Evolutionary conservation across 2,888 invertebrate genomes (phyloP).

Genomic region (Ecdyonurus torrentis): DNA sequence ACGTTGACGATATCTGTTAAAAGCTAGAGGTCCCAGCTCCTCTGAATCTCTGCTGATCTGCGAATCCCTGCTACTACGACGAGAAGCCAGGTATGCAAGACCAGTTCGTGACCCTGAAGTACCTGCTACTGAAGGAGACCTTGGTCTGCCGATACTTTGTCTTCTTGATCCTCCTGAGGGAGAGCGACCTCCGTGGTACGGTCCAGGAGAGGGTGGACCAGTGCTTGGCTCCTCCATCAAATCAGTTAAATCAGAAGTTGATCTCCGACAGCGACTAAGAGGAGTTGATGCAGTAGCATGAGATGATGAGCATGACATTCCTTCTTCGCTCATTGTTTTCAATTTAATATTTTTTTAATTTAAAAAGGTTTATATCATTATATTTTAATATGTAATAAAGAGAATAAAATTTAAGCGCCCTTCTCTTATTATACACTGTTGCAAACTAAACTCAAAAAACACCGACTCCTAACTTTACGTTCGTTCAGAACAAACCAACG

Average conservation of each 20-base stretch:
- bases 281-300: slow-evolving; percentile 5
- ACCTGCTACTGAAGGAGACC: background rate
- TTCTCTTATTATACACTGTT: no score
- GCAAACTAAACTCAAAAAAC: no score
- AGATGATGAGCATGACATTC: background rate
- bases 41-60: slow-evolving; percentile 59
- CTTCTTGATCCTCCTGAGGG: slow-evolving; percentile 20
- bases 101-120: slow-evolving; percentile 10
- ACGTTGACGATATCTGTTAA: slow-evolving; percentile 60
- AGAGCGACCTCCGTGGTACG: slow-evolving; percentile 52
- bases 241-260: slow-evolving; percentile 60
- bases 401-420: no score
- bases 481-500: no score
- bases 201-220: slow-evolving; percentile 41
- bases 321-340: background rate
- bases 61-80: slow-evolving; percentile 65
- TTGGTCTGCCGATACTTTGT: background rate
- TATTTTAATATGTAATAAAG: no score
- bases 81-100: slow-evolving; percentile 61
- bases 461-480: no score
- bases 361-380: no score
- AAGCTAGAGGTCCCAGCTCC: slow-evolving; percentile 64
- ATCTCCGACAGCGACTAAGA: slow-evolving; percentile 24
- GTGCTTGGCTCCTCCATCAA: slow-evolving; percentile 36
- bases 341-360: no score